Base-by-base conservation (phyloP, 1,140 invertebrate species). In the Zaprionus capensis region DNA sequence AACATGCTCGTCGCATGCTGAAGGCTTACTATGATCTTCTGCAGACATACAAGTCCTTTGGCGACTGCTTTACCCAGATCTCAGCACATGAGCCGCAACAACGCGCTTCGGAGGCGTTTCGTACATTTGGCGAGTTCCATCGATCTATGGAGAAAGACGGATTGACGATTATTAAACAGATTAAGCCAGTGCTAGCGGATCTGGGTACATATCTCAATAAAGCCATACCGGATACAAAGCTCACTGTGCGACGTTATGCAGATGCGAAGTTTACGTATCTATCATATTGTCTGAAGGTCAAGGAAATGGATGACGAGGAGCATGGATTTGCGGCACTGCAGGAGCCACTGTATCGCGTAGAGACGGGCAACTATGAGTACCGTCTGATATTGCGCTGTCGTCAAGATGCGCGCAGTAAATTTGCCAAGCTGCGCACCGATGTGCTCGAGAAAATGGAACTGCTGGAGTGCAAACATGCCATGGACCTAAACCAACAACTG, bases 361-460 rank as follows among this genome's bases (percentile, higher is more conserved):
- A 99, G 93, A 99, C 99, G 6, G 99, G 99, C 62, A 99, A 99
- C 93, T 99, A 99, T 94, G 99, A 99, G 93, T 99, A 99, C 92
- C 96, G 98, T 95, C 93, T 99, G 61, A 96, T 99, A 44, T 93
- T 99, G 6, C 94, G 98, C 61, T 99, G 99, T 94, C 95, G 99
- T 31, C 98, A 99, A 94, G 97, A 99, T 80, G 98, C 98, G 0
- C 93, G 98, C 71, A 93, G 94, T 0, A 95, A 96, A 85, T 99
- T 99, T 94, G 98, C 98, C 15, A 97, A 97, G 81, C 94, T 99
- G 26, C 94, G 99, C 56, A 97, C 97, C 0, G 99, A 99, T 93
- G 99, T 99, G 0, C 94, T 99, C 5, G 97, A 99, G 0, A 99
- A 99, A 94, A 94, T 99, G 82, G 99, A 99, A 93, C 93, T 99